phyloP scores from a whole-genome alignment of 2,113 vertebrate species.

The Amblyopsis rosae region DNA sequence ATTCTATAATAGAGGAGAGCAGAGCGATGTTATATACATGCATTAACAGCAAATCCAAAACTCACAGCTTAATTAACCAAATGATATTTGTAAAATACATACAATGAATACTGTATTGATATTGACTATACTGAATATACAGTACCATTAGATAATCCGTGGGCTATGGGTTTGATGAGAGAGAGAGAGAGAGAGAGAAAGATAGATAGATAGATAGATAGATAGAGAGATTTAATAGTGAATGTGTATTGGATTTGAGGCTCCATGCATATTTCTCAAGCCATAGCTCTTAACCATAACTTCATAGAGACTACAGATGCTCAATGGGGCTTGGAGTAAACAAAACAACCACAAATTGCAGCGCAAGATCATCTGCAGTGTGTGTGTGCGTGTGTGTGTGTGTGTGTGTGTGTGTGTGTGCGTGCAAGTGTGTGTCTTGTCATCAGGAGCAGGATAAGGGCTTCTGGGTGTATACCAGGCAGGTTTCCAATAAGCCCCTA shows the following conservation, averaged over 20 bases:
- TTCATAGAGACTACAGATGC: neutral
- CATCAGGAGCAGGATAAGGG: conserved; percentile 41
- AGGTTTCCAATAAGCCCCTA: conserved; percentile 32
- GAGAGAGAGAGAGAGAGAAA: neutral
- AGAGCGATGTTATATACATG: neutral
- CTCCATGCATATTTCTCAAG: neutral
- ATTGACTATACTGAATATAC: no score
- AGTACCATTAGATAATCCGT: neutral
- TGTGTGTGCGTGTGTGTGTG: neutral
- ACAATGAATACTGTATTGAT: no score
- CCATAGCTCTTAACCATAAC: no score
- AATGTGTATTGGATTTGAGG: neutral
- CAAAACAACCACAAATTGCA: conserved; percentile 17
- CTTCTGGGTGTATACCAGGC: conserved; percentile 37
- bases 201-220: no score
- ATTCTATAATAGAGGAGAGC: neutral
- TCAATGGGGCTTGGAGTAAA: conserved; percentile 11
- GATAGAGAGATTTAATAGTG: neutral
- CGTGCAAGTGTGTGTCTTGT: neutral
- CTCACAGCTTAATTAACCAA: no score
- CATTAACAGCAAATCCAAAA: no score
- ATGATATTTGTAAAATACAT: no score
- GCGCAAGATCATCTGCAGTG: conserved; percentile 8
- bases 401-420: neutral
- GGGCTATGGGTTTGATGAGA: no score